Evolutionary conservation across 2,888 invertebrate species (phyloP).

Genomic region (Platycheirus albimanus): DNA sequence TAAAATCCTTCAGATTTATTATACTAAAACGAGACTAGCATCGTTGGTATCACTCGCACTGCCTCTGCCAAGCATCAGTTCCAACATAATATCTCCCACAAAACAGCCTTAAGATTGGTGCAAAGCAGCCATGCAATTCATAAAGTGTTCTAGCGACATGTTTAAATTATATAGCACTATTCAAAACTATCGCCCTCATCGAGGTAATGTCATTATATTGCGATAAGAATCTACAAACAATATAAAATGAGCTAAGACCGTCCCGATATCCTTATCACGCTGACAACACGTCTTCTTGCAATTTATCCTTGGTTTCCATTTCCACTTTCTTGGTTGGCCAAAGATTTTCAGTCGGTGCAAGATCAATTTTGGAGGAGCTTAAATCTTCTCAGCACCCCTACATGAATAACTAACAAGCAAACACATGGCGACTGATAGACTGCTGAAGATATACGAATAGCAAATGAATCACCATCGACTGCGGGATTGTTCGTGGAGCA

Average conservation of each 20-base stretch:
- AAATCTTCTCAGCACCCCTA: constrained; percentile 35
- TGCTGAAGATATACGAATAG: constrained; percentile 35
- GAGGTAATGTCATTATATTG: constrained; percentile 67
- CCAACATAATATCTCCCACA: constrained; percentile 45
- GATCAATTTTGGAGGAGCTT: constrained; percentile 57
- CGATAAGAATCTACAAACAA: constrained; percentile 64
- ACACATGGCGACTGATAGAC: constrained; percentile 62
- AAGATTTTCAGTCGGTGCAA: constrained; percentile 72
- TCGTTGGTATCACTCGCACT: constrained; percentile 2
- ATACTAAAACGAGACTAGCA: constrained; percentile 7
- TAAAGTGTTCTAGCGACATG: constrained; percentile 70
- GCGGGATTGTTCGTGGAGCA: constrained; percentile 69
- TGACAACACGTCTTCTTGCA: constrained; percentile 25
- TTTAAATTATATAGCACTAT: constrained; percentile 69
- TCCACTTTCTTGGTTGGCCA: constrained; percentile 65
- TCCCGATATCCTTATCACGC: too few relatives aligned
- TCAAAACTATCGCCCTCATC: constrained; percentile 64
- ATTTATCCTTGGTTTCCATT: constrained; percentile 67
- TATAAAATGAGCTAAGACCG: constrained; percentile 16
- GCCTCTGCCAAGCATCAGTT: constrained; percentile 18
- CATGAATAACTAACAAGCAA: constrained; percentile 67
- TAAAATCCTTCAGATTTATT: constrained; percentile 9
- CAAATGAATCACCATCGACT: constrained; percentile 58
- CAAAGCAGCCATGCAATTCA: constrained; percentile 1
- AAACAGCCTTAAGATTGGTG: constrained; percentile 4